A percentile compares a stretch with the other conserved stretches of the same genome.
Evolutionary conservation across 2,888 invertebrate genomes (phyloP).

Genomic region (Xestia rhomboidea): DNA sequence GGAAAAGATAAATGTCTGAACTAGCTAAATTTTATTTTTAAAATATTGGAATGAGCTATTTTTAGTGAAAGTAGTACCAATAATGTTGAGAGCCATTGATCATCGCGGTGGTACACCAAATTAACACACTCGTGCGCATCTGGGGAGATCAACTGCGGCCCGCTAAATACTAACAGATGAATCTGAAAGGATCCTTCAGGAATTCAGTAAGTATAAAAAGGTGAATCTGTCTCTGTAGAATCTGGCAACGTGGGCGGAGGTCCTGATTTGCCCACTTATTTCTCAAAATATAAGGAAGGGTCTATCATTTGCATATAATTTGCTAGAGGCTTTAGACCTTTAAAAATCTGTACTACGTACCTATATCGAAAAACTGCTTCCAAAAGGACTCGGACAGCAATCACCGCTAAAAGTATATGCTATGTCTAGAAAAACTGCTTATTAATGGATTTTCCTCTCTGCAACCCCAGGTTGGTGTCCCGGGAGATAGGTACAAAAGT

Average conservation of each 20-base stretch:
- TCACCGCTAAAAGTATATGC: neutral
- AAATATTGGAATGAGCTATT: conserved; percentile 32
- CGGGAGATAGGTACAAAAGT: conserved; percentile 72
- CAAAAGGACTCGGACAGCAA: neutral
- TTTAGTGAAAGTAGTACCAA: conserved; percentile 54
- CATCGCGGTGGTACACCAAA: conserved; percentile 90
- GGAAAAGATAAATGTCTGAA: neutral
- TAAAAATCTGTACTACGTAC: neutral
- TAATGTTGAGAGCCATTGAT: conserved; percentile 79
- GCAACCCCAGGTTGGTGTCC: conserved; percentile 54
- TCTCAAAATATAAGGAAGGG: neutral
- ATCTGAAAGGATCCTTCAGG: neutral
- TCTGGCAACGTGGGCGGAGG: neutral
- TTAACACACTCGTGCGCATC: conserved; percentile 87
- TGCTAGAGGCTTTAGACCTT: neutral
- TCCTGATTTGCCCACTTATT: neutral
- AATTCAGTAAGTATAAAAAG: neutral
- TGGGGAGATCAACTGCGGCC: conserved; percentile 73
- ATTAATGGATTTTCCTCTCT: neutral
- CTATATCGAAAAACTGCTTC: neutral
- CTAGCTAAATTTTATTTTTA: neutral
- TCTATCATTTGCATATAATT: neutral
- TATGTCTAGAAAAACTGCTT: neutral
- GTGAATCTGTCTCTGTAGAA: neutral
- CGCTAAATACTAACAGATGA: conserved; percentile 59